phyloP scores from a whole-genome alignment of 92 coral and sea anemone species.

The Chrysogorgia sp. region DNA sequence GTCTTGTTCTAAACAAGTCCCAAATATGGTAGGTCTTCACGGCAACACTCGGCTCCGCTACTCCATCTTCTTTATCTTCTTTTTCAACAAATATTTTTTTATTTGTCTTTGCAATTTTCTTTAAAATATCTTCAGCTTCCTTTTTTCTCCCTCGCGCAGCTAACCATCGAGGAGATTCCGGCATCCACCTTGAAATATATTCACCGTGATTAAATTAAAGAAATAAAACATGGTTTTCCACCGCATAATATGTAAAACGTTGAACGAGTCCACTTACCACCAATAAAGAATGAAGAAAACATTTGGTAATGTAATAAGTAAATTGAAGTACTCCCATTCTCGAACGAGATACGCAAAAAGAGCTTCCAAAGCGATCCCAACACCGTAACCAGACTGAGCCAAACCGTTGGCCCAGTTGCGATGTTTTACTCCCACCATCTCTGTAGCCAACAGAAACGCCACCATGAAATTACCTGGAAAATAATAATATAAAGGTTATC shows the following conservation, averaged over 20 bases:
- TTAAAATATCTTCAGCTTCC: conserved; percentile 77
- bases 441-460: conserved; percentile 89
- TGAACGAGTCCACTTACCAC: conserved; percentile 72
- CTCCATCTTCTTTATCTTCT: conserved; percentile 25
- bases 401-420: conserved; percentile 92
- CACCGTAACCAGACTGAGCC: conserved; percentile 83
- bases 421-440: conserved; percentile 81
- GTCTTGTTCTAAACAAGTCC: conserved; percentile 86
- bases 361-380: conserved; percentile 90
- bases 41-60: conserved; percentile 38
- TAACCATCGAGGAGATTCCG: conserved; percentile 98
- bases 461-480: conserved; percentile 83
- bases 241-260: too few relatives aligned
- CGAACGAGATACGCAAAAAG: conserved; percentile 74
- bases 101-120: conserved; percentile 70
- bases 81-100: conserved; percentile 68
- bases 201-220: not conserved
- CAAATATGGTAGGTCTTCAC: conserved; percentile 82
- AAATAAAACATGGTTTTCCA: too few relatives aligned
- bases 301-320: conserved; percentile 78
- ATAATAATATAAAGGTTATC: not conserved
- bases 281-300: conserved; percentile 73
- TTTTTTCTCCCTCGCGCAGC: conserved; percentile 86
- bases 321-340: conserved; percentile 83
- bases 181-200: conserved; percentile 71